Conservation (phyloP, 2,113 vertebrate species). For the Pomatorhinus ruficollis region DNA sequence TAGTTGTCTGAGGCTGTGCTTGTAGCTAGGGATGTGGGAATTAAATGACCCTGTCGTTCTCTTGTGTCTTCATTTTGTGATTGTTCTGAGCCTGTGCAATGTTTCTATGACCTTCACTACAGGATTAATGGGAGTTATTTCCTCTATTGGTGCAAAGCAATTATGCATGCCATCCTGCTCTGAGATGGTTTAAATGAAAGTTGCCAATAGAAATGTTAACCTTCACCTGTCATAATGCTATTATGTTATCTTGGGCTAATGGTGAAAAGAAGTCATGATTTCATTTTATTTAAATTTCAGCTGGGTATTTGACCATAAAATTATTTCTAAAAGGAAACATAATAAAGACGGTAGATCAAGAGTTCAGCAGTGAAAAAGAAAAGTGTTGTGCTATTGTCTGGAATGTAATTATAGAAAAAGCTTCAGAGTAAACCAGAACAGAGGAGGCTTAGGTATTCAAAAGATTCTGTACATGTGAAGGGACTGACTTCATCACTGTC, state of each 20-base stretch:
- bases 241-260: constrained; percentile 50
- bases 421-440: neutral
- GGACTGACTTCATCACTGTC: neutral
- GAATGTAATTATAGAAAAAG: constrained; percentile 19
- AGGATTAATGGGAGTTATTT: constrained; percentile 60
- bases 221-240: constrained; percentile 55
- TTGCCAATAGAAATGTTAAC: constrained; percentile 56
- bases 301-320: constrained; percentile 59
- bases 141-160: constrained; percentile 32
- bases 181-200: constrained; percentile 57
- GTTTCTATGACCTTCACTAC: constrained; percentile 32
- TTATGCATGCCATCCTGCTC: constrained; percentile 56
- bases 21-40: neutral
- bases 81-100: constrained; percentile 14
- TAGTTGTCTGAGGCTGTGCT: neutral
- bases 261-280: constrained; percentile 47
- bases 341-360: neutral
- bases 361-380: constrained; percentile 44
- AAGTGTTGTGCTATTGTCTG: constrained; percentile 22
- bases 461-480: neutral
- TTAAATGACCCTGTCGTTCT: neutral
- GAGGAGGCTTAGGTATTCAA: neutral
- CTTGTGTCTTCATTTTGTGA: neutral
- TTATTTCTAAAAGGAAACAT: constrained; percentile 46
- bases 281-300: constrained; percentile 64